Conservation (phyloP, 2,888 invertebrate genomes). For the Andrena camellia region DNA sequence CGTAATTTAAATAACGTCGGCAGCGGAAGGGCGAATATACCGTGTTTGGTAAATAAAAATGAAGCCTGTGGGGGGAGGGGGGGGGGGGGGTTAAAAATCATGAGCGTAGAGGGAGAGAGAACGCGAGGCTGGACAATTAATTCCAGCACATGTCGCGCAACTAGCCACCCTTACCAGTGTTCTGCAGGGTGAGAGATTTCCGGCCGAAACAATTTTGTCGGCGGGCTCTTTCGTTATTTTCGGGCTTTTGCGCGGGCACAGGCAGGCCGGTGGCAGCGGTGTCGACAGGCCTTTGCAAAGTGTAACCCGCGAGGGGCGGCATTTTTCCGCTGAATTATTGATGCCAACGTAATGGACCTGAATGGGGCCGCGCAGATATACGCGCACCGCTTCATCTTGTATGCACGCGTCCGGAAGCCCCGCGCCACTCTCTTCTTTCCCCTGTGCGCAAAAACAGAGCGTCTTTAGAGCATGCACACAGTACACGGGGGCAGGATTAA, state of each 20-base stretch:
- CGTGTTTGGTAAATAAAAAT: slow-evolving; percentile 24
- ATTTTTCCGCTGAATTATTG: slow-evolving; percentile 76
- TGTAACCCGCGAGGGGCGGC: slow-evolving; percentile 66
- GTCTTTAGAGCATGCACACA: slow-evolving; percentile 34
- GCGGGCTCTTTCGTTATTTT: slow-evolving; percentile 63
- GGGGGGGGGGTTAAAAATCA: background rate
- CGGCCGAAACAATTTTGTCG: slow-evolving; percentile 70
- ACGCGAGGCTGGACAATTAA: slow-evolving; percentile 62
- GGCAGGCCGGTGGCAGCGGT: slow-evolving; percentile 23
- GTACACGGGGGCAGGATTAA: slow-evolving; percentile 31
- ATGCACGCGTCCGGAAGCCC: slow-evolving; percentile 62
- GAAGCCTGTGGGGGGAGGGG: background rate
- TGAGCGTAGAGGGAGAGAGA: background rate
- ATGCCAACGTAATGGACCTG: slow-evolving; percentile 75
- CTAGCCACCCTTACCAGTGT: slow-evolving; percentile 32
- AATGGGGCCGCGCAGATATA: slow-evolving; percentile 51
- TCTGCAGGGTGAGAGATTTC: slow-evolving; percentile 48
- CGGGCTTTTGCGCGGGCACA: slow-evolving; percentile 35
- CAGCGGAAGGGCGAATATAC: slow-evolving; percentile 1
- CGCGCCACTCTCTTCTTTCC: slow-evolving; percentile 35
- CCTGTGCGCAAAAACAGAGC: background rate
- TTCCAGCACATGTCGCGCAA: slow-evolving; percentile 45
- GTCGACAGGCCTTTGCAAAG: slow-evolving; percentile 49
- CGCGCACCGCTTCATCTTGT: slow-evolving; percentile 55
- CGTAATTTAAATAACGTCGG: background rate